Base-by-base conservation (phyloP, 2,888 invertebrate genomes). In the Caenorhabditis panamensis region DNA sequence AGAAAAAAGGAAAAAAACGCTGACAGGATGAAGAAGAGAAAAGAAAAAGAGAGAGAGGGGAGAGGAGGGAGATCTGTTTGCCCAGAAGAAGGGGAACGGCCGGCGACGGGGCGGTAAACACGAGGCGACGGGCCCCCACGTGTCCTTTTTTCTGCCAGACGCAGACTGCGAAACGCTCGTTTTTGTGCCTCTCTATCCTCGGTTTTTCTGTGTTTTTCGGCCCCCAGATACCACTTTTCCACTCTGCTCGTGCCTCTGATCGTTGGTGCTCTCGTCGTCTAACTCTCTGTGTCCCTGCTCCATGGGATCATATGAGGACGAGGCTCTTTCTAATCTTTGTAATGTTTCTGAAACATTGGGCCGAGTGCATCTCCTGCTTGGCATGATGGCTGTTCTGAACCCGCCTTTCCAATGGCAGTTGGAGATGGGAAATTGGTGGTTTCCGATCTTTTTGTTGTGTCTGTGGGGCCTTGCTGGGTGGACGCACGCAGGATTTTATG, bases 181-280 rank as follows among this genome's bases (percentile, higher is more conserved):
- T 26, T 16, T 26, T 24, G n/a, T 62, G 41, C 41, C n/a, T 59
- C 20, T 28, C 41, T 37, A n/a, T 18, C 56, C 67, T 54, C 59
- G 51, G 56, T 47, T 49, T 31, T 8, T 47, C 24, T 13, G n/a
- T 37, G 28, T 26, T 31, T 31, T 9, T 9, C 4, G 4, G 31
- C 9, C 31, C 31, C 41, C 18, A 64, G 63, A 64, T 49, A 64
- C 63, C 56, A 16, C n/a, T 26, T n/a, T 44, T 28, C 63, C 63
- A 63, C 63, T 22, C 63, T 20, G 54, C 54, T 54, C 54, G 54
- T 54, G 54, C 54, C 28, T 28, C n/a, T 68, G 68, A 59, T 59
- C 68, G 58, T 58, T 59, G 67, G 68, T 66, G 47, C 49, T 58
- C 73, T 73, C 26, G 37, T 41, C 31, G 64, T 73, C 73, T 66